phyloP scores from a whole-genome alignment of 2,113 vertebrate species.

The Phaetusa simplex region DNA sequence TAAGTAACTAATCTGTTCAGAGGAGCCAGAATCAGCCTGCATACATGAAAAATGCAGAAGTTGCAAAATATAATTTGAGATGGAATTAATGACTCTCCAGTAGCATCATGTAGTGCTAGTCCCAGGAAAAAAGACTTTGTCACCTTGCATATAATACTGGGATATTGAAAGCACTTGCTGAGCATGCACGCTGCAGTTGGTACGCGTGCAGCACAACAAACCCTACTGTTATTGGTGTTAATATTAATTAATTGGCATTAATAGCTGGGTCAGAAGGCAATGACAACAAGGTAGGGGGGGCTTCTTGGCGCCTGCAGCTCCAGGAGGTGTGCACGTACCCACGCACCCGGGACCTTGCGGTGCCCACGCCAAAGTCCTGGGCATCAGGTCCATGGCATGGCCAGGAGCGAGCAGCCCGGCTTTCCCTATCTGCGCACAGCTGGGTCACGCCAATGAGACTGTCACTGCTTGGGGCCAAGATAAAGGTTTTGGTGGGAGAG shows the following conservation, averaged over 20 bases:
- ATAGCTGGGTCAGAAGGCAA: background rate
- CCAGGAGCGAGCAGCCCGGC: background rate
- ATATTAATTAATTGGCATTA: background rate
- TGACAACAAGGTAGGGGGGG: background rate
- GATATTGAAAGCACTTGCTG: background rate
- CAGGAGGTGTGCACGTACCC: fast-evolving
- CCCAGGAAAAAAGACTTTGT: background rate
- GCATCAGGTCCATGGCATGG: background rate
- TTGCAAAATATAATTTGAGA: background rate
- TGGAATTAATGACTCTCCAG: background rate
- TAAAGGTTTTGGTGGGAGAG: background rate
- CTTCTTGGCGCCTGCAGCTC: background rate
- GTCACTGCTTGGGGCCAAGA: background rate
- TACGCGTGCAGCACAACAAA: background rate
- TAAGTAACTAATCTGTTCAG: conserved; percentile 24
- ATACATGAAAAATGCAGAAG: conserved; percentile 1
- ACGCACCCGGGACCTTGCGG: fast-evolving
- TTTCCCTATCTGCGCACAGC: background rate
- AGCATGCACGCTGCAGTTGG: background rate
- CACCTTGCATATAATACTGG: background rate
- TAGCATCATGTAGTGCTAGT: background rate
- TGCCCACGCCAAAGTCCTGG: background rate
- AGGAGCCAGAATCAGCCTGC: background rate
- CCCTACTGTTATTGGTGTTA: background rate
- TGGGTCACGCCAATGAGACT: fast-evolving